Conservation (phyloP, 1,140 invertebrate species). For the Drosophila orena region DNA sequence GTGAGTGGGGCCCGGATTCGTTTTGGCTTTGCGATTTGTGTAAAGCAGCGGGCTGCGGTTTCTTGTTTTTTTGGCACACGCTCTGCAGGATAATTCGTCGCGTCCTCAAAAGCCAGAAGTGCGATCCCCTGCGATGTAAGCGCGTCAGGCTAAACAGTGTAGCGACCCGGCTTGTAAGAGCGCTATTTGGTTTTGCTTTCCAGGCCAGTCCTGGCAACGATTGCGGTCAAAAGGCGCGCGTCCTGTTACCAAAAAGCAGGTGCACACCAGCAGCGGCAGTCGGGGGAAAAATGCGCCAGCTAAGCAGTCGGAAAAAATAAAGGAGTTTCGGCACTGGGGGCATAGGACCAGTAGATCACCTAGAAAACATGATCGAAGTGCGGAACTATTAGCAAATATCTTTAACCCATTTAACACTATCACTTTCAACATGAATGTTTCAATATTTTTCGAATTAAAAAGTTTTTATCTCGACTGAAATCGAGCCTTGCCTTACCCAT, state of each 20-base stretch:
- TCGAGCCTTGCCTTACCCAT: not conserved
- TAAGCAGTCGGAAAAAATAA: conserved; percentile 17
- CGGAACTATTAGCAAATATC: not conserved
- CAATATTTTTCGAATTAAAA: no score
- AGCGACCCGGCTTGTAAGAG: conserved; percentile 40
- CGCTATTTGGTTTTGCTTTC: conserved; percentile 47
- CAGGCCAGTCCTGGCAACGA: conserved; percentile 50
- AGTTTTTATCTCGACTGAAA: no score
- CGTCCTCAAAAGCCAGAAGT: not conserved
- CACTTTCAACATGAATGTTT: no score
- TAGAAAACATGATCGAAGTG: not conserved
- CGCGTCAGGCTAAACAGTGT: conserved; percentile 71
- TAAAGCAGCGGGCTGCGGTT: conserved; percentile 46
- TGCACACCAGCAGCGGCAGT: conserved; percentile 41
- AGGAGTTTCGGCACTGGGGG: not conserved
- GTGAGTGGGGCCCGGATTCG: conserved; percentile 16
- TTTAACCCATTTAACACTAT: no score
- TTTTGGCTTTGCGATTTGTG: conserved; percentile 51
- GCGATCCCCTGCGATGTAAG: conserved; percentile 48
- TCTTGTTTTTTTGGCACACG: conserved; percentile 56
- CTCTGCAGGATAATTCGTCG: conserved; percentile 32
- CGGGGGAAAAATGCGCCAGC: conserved; percentile 31
- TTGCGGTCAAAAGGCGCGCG: conserved; percentile 81
- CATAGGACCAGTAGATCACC: conserved; percentile 9
- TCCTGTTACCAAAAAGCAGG: conserved; percentile 58